Conservation (phyloP, 2,888 invertebrate genomes). For the Lepas anatifera region DNA sequence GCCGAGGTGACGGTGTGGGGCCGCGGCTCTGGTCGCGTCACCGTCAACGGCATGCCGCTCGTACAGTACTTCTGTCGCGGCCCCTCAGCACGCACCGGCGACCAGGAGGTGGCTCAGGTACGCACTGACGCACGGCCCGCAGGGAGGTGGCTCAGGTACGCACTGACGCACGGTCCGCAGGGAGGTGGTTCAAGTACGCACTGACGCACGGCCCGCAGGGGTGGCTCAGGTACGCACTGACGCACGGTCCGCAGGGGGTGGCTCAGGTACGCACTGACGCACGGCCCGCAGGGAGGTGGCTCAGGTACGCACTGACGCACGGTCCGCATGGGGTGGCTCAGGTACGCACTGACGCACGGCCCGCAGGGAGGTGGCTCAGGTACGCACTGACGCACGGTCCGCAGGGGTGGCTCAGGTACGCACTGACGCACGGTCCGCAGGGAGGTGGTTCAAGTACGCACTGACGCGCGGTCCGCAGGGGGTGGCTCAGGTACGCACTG, state of each 20-base stretch:
- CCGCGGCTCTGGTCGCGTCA: conserved; percentile 70
- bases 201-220: no score
- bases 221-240: not conserved
- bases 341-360: no score
- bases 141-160: not conserved
- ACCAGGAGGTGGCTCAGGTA: not conserved
- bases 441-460: no score
- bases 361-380: no score
- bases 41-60: conserved; percentile 59
- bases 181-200: not conserved
- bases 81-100: conserved; percentile 39
- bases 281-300: not conserved
- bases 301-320: no score
- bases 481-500: no score
- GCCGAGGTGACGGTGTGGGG: conserved; percentile 66
- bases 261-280: not conserved
- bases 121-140: no score
- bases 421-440: no score
- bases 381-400: no score
- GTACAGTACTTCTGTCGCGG: conserved; percentile 57
- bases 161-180: not conserved
- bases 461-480: no score
- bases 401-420: no score
- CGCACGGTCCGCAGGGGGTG: not conserved
- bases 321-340: no score